phyloP scores from a whole-genome alignment of 2,797 vertebrate genomes.

The Petrocephalus sullivani region DNA sequence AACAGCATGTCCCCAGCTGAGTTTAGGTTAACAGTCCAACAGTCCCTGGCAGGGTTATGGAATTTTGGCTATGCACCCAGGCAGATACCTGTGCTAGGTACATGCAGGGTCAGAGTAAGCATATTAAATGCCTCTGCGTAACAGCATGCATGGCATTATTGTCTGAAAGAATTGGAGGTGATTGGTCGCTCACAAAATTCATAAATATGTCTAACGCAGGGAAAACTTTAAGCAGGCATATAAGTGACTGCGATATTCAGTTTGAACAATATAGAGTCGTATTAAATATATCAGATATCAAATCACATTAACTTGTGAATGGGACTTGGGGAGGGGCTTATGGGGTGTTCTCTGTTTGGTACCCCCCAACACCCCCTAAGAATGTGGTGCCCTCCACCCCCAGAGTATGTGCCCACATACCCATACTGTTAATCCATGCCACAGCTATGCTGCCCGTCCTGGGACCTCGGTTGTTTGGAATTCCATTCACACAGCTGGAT shows the following conservation, averaged over 20 bases:
- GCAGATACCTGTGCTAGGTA: not conserved
- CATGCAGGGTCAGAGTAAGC: not conserved
- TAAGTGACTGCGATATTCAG: not conserved
- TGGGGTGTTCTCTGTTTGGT: not conserved
- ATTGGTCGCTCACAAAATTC: not conserved
- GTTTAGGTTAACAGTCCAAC: too few species aligned
- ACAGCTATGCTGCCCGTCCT: not conserved
- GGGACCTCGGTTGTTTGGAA: not conserved
- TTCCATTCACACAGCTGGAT: not conserved
- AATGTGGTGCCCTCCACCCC: too few species aligned
- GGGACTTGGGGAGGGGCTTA: not conserved
- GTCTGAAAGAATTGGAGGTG: not conserved
- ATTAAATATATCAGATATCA: too few species aligned
- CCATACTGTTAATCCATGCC: not conserved
- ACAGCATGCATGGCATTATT: not conserved
- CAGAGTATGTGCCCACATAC: not conserved
- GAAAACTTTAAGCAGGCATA: not conserved
- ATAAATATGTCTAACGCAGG: not conserved
- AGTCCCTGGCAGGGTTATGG: too few species aligned
- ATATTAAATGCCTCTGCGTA: not conserved
- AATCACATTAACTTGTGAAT: not conserved
- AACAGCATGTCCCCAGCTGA: not conserved
- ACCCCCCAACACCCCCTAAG: not conserved
- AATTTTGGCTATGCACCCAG: too few species aligned
- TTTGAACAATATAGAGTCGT: too few species aligned